Conservation (phyloP, 2,113 vertebrate genomes). For the Ophiodon elongatus region DNA sequence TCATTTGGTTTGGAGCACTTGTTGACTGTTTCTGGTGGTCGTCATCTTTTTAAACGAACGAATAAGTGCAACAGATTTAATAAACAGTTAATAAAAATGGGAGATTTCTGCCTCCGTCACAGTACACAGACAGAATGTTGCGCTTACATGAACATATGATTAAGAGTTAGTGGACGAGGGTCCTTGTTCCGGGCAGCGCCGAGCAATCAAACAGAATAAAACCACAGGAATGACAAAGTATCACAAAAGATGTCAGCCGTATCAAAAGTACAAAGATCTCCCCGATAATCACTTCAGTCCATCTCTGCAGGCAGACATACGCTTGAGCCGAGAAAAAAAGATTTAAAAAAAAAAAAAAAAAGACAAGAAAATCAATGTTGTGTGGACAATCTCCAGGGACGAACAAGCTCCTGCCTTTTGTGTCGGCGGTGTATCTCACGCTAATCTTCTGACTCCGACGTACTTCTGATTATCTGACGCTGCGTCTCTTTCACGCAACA, state of each 20-base stretch:
- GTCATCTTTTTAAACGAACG: not conserved
- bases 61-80: not conserved
- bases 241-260: not conserved
- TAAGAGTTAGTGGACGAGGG: not conserved
- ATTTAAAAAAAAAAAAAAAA: not conserved
- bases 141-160: not conserved
- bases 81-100: not conserved
- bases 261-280: not conserved
- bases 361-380: conserved; percentile 29
- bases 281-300: conserved; percentile 20
- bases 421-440: conserved; percentile 17
- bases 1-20: not conserved
- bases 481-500: conserved; percentile 4
- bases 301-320: conserved; percentile 4
- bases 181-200: not conserved
- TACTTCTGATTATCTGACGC: conserved; percentile 10
- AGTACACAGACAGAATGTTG: not conserved
- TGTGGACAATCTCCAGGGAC: not conserved
- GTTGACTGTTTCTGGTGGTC: not conserved
- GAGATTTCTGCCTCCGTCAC: not conserved
- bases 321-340: conserved; percentile 28
- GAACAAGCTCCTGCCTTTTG: conserved; percentile 27
- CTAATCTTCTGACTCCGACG: conserved; percentile 31
- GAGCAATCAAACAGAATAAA: not conserved
- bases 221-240: not conserved